Evolutionary conservation across 1,140 invertebrate genomes (phyloP).

Genomic region (Acromyrmex heyeri): DNA sequence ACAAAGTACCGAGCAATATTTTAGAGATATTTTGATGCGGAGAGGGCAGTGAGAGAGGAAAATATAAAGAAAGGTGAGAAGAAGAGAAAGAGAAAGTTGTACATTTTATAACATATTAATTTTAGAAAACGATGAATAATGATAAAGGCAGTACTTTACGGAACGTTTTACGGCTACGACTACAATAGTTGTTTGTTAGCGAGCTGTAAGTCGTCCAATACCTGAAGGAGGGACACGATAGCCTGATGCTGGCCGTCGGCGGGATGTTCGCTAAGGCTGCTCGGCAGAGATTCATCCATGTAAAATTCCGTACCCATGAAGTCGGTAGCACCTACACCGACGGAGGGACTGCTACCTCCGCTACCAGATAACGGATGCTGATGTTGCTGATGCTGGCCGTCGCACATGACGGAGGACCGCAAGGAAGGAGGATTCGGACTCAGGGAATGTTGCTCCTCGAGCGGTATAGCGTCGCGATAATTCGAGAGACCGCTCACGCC

Average conservation of each 20-base stretch:
- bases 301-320: conserved; percentile 94
- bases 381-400: conserved; percentile 77
- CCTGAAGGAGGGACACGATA: conserved; percentile 89
- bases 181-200: conserved; percentile 79
- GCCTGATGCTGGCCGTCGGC: conserved; percentile 89
- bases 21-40: background rate
- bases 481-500: conserved; percentile 48
- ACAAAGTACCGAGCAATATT: conserved; percentile 20
- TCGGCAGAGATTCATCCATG: conserved; percentile 94
- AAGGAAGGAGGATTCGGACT: conserved; percentile 70
- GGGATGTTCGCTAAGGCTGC: conserved; percentile 88
- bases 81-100: conserved; percentile 30
- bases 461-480: conserved; percentile 74
- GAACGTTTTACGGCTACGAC: conserved; percentile 82
- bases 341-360: conserved; percentile 81
- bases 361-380: conserved; percentile 77
- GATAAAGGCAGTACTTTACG: conserved; percentile 72
- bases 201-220: conserved; percentile 85
- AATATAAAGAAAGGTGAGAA: background rate
- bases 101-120: background rate
- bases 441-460: conserved; percentile 79
- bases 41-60: background rate
- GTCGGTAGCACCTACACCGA: conserved; percentile 86
- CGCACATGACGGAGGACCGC: conserved; percentile 81
- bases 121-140: background rate